phyloP scores from a whole-genome alignment of 2,888 invertebrate species.

The Hybos culiciformis region DNA sequence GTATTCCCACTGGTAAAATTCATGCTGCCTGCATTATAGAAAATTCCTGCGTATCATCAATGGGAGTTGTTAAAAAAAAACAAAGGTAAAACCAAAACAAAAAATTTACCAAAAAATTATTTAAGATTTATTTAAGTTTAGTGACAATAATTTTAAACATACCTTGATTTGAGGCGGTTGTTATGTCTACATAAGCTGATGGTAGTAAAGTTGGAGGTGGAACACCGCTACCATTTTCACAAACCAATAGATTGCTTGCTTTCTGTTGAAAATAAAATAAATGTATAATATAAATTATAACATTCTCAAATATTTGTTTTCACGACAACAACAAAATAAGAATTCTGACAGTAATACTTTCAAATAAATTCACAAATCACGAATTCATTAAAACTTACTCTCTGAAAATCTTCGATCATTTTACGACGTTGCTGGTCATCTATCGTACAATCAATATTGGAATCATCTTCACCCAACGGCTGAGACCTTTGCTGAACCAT shows the following conservation, averaged over 20 bases:
- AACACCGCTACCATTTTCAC: conserved; percentile 12
- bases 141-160: conserved; percentile 2
- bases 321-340: not conserved
- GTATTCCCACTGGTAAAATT: conserved; percentile 17
- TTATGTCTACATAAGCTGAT: conserved; percentile 18
- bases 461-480: conserved; percentile 34
- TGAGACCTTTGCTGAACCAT: conserved; percentile 36
- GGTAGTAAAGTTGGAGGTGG: conserved; percentile 15
- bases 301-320: too few relatives aligned
- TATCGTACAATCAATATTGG: not conserved
- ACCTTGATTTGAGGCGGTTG: conserved; percentile 17
- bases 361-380: not conserved
- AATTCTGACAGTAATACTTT: not conserved
- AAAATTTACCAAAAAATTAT: too few relatives aligned
- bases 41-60: conserved; percentile 33
- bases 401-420: conserved; percentile 26
- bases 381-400: conserved; percentile 16
- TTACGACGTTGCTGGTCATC: conserved; percentile 22
- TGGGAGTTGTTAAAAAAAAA: not conserved
- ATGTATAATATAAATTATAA: not conserved
- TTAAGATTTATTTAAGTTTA: not conserved
- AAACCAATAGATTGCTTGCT: conserved; percentile 15
- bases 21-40: conserved; percentile 31
- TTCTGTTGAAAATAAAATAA: not conserved
- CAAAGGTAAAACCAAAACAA: too few relatives aligned